Percentiles rank a stretch among this genome's conserved stretches.
Conservation (phyloP, 2,113 vertebrate species). For the Sterrhoptilus dennistouni region DNA sequence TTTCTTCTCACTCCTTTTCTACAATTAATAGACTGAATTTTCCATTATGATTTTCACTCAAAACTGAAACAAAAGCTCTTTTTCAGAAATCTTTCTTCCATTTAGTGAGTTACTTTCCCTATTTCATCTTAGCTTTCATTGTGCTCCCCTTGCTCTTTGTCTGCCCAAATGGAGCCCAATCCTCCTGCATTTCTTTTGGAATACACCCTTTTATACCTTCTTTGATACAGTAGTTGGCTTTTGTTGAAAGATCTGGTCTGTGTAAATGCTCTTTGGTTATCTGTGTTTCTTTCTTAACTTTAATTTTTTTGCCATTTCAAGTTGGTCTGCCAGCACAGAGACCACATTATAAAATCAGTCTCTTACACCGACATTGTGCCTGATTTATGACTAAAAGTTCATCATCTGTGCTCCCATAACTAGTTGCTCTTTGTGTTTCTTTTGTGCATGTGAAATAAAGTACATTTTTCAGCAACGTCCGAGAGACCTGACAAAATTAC, state of each 20-base stretch:
- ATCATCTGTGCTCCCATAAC: neutral
- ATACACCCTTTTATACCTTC: neutral
- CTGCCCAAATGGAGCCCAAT: neutral
- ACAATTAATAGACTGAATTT: neutral
- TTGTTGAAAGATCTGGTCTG: neutral
- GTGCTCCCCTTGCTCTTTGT: neutral
- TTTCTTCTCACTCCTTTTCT: neutral
- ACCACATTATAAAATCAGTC: neutral
- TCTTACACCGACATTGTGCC: neutral
- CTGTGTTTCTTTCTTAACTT: neutral
- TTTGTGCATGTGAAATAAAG: neutral
- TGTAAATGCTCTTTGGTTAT: neutral
- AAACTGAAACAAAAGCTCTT: neutral
- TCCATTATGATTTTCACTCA: neutral
- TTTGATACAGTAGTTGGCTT: neutral
- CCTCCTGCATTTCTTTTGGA: neutral
- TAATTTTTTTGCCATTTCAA: neutral
- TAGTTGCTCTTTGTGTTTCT: neutral
- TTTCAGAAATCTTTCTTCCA: neutral
- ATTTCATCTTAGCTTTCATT: neutral
- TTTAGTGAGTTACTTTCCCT: neutral
- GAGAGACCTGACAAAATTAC: neutral
- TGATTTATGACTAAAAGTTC: neutral
- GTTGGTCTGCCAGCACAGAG: neutral
- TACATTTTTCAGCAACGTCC: neutral